Evolutionary conservation across 1,140 invertebrate genomes (phyloP), one percentile per base, ranked within the genome.

Genomic region (Gryon sp.): DNA sequence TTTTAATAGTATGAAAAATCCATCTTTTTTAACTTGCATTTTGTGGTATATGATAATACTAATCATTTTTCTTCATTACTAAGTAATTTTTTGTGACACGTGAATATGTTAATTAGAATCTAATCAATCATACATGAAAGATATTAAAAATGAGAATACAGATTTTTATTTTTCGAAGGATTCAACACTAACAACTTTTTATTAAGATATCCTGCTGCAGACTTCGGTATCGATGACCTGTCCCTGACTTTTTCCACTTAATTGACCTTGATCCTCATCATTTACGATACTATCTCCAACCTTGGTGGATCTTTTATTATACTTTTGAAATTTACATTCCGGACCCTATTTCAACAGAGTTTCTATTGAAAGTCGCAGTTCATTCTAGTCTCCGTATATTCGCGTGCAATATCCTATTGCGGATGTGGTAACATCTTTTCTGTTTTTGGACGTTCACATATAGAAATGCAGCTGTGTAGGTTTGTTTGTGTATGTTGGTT

Each of bases 261-360:
- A 53, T 45, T 43, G 40, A 28, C 14, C 28, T 45, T 46, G 50
- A 65, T 52, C 48, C 32, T 45, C 60, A 18, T 43, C 60, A 43
- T 9, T 19, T 18, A 18, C 26, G 60, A 65, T 52, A 38, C 8
- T 5, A 52, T 43, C 60, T 41, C 15, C 9, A 46, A 4, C 19
- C 14, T 41, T 8, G 6, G 1, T 7, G 28, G 24, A 19, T 18
- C 22, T 57, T 48, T 26, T 19, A 52, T 34, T 63, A 50, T 9
- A 36, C 32, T 28, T 55, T 40, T 45, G 11, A 45, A n/a, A 12
- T 12, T 14, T 38, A n/a, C 32, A 34, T 57, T 30, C 8, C 8
- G 46, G n/a, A 36, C 28, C 32, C 32, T 28, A 12, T 65, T 24
- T 52, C 26, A 45, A 16, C 26, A 14, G 28, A n/a, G n/a, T 38